Conservation (phyloP, 1,140 invertebrate species). For the Limonius californicus region DNA sequence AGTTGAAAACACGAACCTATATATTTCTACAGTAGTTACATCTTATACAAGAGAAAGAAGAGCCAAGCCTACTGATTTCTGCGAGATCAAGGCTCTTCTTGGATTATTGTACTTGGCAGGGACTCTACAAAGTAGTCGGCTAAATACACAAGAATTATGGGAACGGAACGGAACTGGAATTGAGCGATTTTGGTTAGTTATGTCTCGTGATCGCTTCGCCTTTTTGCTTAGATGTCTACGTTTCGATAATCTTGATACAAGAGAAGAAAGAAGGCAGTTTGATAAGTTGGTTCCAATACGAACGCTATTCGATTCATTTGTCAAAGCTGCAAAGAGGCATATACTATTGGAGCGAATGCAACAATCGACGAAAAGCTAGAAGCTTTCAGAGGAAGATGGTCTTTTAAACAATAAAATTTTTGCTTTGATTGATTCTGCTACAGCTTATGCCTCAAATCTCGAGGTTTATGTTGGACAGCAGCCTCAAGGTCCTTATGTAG, state of each 20-base stretch:
- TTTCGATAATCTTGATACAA: too few relatives aligned
- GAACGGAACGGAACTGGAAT: too few relatives aligned
- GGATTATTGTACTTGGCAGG: too few relatives aligned
- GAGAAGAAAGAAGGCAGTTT: background rate
- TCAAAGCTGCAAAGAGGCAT: conserved; percentile 32
- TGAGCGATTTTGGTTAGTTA: conserved; percentile 4
- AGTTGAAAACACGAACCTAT: conserved; percentile 11
- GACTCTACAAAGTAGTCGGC: conserved; percentile 16
- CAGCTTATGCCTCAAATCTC: conserved; percentile 37
- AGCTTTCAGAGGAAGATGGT: conserved; percentile 46
- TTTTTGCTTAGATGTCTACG: conserved; percentile 4
- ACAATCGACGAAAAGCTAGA: conserved; percentile 47
- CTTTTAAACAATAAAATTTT: conserved; percentile 44
- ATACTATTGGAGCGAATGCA: conserved; percentile 33
- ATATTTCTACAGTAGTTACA: background rate
- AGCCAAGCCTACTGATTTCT: conserved; percentile 1
- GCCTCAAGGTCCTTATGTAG: conserved; percentile 30
- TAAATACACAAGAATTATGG: conserved; percentile 15
- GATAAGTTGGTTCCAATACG: conserved; percentile 16
- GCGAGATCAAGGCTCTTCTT: conserved; percentile 16
- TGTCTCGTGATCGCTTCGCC: background rate
- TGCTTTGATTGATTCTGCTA: conserved; percentile 40
- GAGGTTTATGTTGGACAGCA: conserved; percentile 45
- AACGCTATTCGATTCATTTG: conserved; percentile 16
- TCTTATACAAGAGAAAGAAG: conserved; percentile 2